Conservation (phyloP, 2,113 vertebrate species). For the Myrmecophaga tridactyla region DNA sequence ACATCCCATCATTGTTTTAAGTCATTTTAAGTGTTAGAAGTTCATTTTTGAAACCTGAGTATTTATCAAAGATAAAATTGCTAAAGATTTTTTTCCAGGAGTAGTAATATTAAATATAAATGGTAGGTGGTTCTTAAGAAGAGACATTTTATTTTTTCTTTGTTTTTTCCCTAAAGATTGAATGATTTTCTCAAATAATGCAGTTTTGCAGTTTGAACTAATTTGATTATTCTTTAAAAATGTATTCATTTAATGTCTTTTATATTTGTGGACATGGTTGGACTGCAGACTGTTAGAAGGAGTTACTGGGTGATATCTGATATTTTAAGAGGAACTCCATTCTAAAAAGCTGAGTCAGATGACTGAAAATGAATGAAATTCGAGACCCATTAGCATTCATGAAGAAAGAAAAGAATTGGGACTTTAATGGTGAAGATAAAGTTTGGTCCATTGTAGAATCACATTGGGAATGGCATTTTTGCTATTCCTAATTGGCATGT, state of each 20-base stretch:
- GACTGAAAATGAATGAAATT: constrained; percentile 10
- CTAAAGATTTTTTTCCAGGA: constrained; percentile 27
- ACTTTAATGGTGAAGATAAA: constrained; percentile 39
- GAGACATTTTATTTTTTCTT: neutral
- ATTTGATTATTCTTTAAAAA: constrained; percentile 45
- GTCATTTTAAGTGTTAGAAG: constrained; percentile 44
- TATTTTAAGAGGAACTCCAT: constrained; percentile 27
- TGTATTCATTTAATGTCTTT: neutral
- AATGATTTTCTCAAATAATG: constrained; percentile 44
- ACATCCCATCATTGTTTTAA: neutral
- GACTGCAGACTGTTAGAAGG: neutral
- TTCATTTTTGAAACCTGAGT: constrained; percentile 9
- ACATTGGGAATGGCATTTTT: neutral
- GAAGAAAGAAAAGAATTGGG: neutral
- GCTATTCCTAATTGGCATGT: neutral
- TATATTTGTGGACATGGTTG: neutral
- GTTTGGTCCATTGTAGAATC: neutral
- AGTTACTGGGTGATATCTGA: neutral
- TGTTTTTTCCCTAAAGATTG: constrained; percentile 18
- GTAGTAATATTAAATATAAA: constrained; percentile 29
- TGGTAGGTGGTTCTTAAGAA: neutral
- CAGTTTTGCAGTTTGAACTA: neutral
- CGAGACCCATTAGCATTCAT: neutral
- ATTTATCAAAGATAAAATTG: constrained; percentile 48
- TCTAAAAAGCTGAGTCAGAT: constrained; percentile 30